Evolutionary conservation across 2,888 invertebrate species (phyloP), one percentile per base, ranked within the genome.

Genomic region (Patella ulyssiponensis): DNA sequence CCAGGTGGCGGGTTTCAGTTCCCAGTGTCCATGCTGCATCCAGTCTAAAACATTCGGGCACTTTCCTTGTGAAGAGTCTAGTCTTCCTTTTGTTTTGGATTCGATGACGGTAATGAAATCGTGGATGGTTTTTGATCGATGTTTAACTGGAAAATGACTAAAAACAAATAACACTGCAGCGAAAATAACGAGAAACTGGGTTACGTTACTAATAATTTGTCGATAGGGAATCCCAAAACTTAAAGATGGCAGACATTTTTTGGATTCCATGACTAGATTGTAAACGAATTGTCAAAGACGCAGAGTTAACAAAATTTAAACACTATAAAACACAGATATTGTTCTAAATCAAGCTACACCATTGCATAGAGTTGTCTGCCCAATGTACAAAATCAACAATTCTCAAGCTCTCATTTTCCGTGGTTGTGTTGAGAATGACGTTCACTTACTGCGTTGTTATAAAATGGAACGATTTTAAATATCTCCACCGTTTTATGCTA

Each of bases 91-190:
- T 15, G 64, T 23, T 20, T 64, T 64, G 2, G 64, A 64, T 64
- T 64, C 64, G 1, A 64, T 64, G 1, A 64, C 64, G 11, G 64
- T 64, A 15, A 64, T 64, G 11, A 64, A 23, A 64, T 64, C 23
- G 11, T 64, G 20, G 23, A 64, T 23, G 9, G 64, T 64, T 20
- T 64, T 64, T 0, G 64, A 64, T 5, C 64, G 20, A 20, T 64
- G 64, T 23, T 64, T 64, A 15, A 64, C 64, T 64, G 64, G 64
- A 20, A 64, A 64, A 23, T 64, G 64, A 20, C 64, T 64, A 23
- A 64, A 64, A 14, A 64, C 64, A 64, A 64, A 9, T 23, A 64
- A 20, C 23, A 64, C 64, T 23, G 64, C 64, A 23, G 64, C 64
- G 23, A 64, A 64, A 15, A 64, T 23, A 23, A 64, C 20, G 20